Conservation (phyloP, 2,113 vertebrate genomes). For the Podarcis muralis region DNA sequence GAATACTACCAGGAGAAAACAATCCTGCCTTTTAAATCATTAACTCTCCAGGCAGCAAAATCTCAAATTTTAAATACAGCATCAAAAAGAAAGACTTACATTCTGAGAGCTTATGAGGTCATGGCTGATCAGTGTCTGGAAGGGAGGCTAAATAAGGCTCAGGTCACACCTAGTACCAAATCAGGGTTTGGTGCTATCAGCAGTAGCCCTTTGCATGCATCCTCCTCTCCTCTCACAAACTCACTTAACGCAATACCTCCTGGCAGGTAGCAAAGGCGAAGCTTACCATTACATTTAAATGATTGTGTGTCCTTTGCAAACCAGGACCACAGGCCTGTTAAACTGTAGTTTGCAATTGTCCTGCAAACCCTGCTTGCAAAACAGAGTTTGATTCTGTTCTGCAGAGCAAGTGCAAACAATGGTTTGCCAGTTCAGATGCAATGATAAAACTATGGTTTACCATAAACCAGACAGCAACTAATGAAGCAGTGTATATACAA, state of each 20-base stretch:
- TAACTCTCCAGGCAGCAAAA: neutral
- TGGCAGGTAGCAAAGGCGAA: neutral
- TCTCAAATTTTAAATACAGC: neutral
- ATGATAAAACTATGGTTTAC: neutral
- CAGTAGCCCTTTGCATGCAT: neutral
- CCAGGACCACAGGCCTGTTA: neutral
- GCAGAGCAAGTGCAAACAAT: neutral
- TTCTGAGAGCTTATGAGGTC: neutral
- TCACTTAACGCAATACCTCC: neutral
- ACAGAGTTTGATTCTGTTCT: neutral
- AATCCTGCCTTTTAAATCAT: neutral
- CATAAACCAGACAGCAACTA: neutral
- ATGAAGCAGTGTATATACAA: neutral
- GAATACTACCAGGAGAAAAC: neutral
- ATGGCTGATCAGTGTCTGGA: no score
- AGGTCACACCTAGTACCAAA: no score
- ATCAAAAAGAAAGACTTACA: neutral
- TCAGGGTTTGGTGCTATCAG: neutral
- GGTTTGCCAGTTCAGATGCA: no score
- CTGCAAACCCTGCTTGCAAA: neutral
- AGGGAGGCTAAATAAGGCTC: no score
- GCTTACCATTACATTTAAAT: no score
- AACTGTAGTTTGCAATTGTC: neutral
- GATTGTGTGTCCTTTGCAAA: no score
- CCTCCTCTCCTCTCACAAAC: neutral